Conservation (phyloP, 2,113 vertebrate species). For the Oreochromis niloticus region DNA sequence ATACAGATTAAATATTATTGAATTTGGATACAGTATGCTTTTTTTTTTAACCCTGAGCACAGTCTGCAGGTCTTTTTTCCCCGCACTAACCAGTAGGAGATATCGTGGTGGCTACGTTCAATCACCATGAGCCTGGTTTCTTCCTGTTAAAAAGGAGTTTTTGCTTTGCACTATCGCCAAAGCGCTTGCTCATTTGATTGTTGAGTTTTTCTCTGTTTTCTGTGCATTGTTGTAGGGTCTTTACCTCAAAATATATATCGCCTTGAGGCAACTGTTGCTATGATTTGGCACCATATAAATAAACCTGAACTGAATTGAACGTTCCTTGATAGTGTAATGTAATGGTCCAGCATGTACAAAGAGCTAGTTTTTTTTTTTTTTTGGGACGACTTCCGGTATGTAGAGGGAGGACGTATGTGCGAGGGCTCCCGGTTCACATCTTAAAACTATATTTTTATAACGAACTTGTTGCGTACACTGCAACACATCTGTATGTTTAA, state of each 20-base stretch:
- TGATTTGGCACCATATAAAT: background rate
- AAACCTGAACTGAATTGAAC: background rate
- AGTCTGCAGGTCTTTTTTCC: background rate
- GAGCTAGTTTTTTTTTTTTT: background rate
- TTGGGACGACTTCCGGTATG: too few relatives aligned
- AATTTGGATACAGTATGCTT: background rate
- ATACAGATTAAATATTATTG: background rate
- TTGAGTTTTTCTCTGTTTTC: background rate
- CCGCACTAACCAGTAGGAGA: background rate
- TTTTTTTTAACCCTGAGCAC: background rate
- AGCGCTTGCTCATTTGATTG: too few relatives aligned
- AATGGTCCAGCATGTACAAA: background rate
- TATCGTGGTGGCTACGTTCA: background rate
- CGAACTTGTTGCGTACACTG: too few relatives aligned
- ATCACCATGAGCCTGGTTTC: too few relatives aligned
- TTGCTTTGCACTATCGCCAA: too few relatives aligned
- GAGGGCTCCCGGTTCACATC: too few relatives aligned
- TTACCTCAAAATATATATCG: background rate
- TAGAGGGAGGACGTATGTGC: too few relatives aligned
- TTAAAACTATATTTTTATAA: too few relatives aligned
- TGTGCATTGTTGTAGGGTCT: background rate
- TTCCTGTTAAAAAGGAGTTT: too few relatives aligned
- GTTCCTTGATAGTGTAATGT: background rate
- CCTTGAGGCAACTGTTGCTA: background rate
- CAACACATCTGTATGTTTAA: too few relatives aligned